Evolutionary conservation across 2,888 invertebrate species (phyloP), one percentile per base, ranked within the genome.

Genomic region (Synanthedon myopaeformis): DNA sequence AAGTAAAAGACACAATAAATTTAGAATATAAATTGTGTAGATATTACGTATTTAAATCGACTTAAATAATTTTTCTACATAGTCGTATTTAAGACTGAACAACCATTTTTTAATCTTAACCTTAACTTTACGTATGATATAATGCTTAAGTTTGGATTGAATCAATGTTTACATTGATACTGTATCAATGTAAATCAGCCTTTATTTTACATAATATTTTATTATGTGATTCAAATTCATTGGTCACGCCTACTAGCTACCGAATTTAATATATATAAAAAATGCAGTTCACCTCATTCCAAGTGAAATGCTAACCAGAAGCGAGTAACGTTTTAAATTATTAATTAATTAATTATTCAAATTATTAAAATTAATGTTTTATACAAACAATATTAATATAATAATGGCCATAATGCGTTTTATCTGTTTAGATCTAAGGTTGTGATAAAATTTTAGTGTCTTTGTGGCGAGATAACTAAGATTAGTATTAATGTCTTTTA

Each of bases 401-500:
- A 35, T n/a, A 45, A 45, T 45, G 14, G n/a, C n/a, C 45, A 13
- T 45, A 45, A 45, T 45, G 14, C 6, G 45, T 45, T 45, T 45
- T 13, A 45, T 45, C 12, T 45, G n/a, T 45, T 13, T 13, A 45
- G 51, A 57, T 59, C 54, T 53, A 23, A 50, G 53, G 41, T 45
- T 52, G 53, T 42, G 51, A 57, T 11, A 49, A 53, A 55, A 52
- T 53, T 51, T 60, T 54, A 52, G 42, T 42, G 14, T 55, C 53
- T 55, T 55, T 57, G 57, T 50, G 57, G 53, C 51, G 55, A 56
- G 19, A 12, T 45, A 45, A 14, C 45, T 8, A 45, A 13, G 4
- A 13, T 45, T 45, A 13, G 6, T 42, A 13, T 12, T 10, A 49
- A 6, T 28, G 28, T 28, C 1, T 35, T 35, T 35, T 35, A 35